phyloP scores from a whole-genome alignment of 2,888 invertebrate species.

The Ligdia adustata region DNA sequence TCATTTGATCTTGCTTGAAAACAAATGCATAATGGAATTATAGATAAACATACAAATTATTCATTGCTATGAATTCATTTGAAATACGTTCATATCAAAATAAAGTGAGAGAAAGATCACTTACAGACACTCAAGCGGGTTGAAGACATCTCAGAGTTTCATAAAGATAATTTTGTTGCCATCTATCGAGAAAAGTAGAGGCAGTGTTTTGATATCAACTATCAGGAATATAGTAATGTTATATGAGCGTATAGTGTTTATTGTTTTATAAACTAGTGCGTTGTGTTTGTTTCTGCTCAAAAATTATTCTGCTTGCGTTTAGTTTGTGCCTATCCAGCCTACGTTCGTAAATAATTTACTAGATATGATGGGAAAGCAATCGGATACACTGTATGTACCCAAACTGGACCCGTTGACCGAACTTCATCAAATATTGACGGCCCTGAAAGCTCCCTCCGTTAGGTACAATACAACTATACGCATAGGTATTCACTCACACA shows the following conservation, averaged over 20 bases:
- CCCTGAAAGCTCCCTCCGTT: conserved; percentile 60
- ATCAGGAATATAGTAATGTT: conserved; percentile 10
- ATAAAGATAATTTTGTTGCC: conserved; percentile 22
- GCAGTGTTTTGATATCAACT: conserved; percentile 3
- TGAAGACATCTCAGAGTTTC: conserved; percentile 8
- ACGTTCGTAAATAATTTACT: conserved; percentile 10
- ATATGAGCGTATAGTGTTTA: too few relatives aligned
- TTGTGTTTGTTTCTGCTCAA: too few relatives aligned
- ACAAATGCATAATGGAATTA: conserved; percentile 1
- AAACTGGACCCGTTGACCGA: conserved; percentile 57
- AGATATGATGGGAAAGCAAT: conserved; percentile 25
- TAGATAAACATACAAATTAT: conserved; percentile 14
- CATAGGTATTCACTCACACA: too few relatives aligned
- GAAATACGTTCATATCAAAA: conserved; percentile 9
- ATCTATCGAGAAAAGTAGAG: conserved; percentile 1
- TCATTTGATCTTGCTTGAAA: neutral
- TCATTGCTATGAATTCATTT: conserved; percentile 13
- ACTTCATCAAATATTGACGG: conserved; percentile 78
- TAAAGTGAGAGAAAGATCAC: conserved; percentile 9
- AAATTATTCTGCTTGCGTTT: neutral
- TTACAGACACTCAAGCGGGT: conserved; percentile 4
- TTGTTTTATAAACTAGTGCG: too few relatives aligned
- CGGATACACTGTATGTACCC: conserved; percentile 43
- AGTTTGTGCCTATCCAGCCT: neutral
- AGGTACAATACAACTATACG: conserved; percentile 40